phyloP scores from a whole-genome alignment of 2,888 invertebrate genomes.

The Ichneumon xanthorius region DNA sequence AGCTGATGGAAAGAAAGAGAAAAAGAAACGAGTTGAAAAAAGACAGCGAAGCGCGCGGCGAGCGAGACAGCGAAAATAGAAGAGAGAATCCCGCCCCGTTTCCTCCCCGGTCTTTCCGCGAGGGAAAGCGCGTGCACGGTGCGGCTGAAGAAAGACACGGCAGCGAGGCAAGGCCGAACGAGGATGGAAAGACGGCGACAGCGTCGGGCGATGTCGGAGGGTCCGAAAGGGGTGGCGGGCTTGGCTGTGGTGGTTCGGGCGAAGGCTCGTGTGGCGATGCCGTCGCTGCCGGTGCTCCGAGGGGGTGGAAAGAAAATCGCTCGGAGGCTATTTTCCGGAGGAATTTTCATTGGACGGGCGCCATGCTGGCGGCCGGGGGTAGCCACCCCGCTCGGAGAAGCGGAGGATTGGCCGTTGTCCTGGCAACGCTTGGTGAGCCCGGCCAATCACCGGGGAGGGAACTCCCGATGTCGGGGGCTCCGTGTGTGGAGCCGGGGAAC shows the following conservation, averaged over 20 bases:
- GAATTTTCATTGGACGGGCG: conserved; percentile 83
- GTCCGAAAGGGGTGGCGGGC: neutral
- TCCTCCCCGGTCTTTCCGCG: conserved; percentile 22
- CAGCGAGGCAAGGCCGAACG: neutral
- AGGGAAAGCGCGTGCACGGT: conserved; percentile 47
- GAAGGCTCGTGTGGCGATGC: conserved; percentile 4
- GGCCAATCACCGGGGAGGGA: conserved; percentile 80
- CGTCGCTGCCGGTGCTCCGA: conserved; percentile 15
- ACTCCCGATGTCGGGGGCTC: neutral
- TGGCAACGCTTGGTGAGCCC: conserved; percentile 80
- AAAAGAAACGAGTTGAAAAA: conserved; percentile 51
- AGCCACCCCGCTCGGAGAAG: conserved; percentile 73
- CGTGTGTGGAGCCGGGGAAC: conserved; percentile 39
- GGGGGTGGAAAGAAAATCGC: conserved; percentile 79
- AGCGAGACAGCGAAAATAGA: neutral
- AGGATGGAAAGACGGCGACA: conserved; percentile 1
- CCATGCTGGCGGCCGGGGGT: conserved; percentile 79
- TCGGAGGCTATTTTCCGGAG: conserved; percentile 83
- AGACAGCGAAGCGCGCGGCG: conserved; percentile 45
- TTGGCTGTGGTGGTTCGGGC: conserved; percentile 16
- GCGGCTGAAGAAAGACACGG: conserved; percentile 42
- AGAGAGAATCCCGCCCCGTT: conserved; percentile 34
- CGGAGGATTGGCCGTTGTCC: conserved; percentile 83
- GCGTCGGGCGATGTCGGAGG: neutral
- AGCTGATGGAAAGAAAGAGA: conserved; percentile 71